Base-by-base conservation (phyloP, 1,140 invertebrate genomes). In the Magallana ariakensis region DNA sequence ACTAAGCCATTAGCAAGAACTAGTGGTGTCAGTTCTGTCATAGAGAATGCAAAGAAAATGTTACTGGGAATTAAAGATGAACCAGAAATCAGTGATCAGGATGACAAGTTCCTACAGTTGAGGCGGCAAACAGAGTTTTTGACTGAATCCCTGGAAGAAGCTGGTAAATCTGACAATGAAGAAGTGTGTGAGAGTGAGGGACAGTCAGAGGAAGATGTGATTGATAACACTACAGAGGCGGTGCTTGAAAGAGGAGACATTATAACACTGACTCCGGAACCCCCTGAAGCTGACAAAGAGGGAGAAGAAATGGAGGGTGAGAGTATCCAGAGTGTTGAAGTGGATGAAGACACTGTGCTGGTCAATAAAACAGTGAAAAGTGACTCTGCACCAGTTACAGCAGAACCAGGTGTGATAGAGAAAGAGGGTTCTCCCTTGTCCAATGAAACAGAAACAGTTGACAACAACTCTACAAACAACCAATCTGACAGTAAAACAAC, bases 1-100 rank as follows among this genome's bases (percentile, higher is more conserved):
- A 75, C 6, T 26, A 75, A 75, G 22, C 66, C 66, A 10, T 10
- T 75, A 26, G 66, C 66, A 4, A 19, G 22, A 75, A 26, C 22
- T 13, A 13, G 66, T 22, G 66, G 66, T 8, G 66, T 22, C 66
- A 75, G 66, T 19, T 75, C 66, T 10, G 66, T 75, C 9, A 26
- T 75, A 10, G 66, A 75, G 66, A 75, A 75, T 75, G 66, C 66
- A 13, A 75, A 75, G 22, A 75, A 22, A 33, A 75, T 75, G 66
- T 75, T 75, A 75, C 66, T 75, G 22, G 66, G 66, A 10, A 75
- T 75, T 13, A 26, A 19, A 75, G 66, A 75, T 26, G 66, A 33
- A 26, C 66, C 66, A 10, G 66, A 75, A 75, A 4, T 26, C 19
- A 33, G 66, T 75, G 66, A 26, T 75, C 19, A 22, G 22, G 66